A percentile compares a stretch with the other conserved stretches of the same genome.
phyloP scores from a whole-genome alignment of 1,140 invertebrate species.

The Bombus breviceps region DNA sequence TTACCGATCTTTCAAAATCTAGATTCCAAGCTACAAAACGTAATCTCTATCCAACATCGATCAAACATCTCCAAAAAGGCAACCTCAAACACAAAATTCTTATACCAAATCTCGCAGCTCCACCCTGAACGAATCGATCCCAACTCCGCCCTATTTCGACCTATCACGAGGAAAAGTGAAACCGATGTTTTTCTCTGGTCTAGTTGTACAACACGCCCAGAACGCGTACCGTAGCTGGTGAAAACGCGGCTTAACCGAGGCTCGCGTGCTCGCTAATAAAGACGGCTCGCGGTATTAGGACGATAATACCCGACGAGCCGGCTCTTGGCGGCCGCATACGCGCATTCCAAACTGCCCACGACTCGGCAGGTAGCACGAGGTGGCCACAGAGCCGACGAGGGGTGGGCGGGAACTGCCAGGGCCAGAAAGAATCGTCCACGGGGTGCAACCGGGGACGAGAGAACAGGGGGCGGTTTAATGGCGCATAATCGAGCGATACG shows the following conservation, averaged over 20 bases:
- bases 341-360: constrained; percentile 73
- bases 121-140: background rate
- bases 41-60: background rate
- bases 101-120: background rate
- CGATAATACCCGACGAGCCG: constrained; percentile 53
- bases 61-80: background rate
- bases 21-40: no score
- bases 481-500: constrained; percentile 51
- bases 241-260: constrained; percentile 1
- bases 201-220: background rate
- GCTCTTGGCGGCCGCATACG: background rate
- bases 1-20: background rate
- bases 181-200: background rate
- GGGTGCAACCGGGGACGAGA: background rate
- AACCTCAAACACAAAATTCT: background rate
- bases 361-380: constrained; percentile 69
- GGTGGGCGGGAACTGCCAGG: constrained; percentile 15
- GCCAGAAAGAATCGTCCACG: background rate
- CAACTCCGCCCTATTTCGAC: background rate
- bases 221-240: background rate
- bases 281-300: constrained; percentile 66
- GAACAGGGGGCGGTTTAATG: constrained; percentile 28
- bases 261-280: constrained; percentile 50
- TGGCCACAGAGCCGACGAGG: constrained; percentile 21
- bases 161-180: background rate